Evolutionary conservation across 2,888 invertebrate genomes (phyloP), one percentile per base, ranked within the genome.

Genomic region (Apeira syringaria): DNA sequence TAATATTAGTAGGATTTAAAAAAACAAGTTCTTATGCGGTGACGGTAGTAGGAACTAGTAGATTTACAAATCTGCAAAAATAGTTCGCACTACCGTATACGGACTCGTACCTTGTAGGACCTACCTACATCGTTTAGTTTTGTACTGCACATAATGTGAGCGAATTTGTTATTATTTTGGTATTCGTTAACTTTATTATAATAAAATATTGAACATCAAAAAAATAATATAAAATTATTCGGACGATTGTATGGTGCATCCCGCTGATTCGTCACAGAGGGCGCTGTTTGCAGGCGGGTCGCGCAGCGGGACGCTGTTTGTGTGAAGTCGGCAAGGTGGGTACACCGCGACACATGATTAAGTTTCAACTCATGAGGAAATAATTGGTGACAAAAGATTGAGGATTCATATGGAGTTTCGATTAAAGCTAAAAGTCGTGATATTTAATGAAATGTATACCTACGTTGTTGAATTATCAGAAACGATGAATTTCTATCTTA

Each of bases 271-370:
- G 26, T 15, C 22, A 29, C 54, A 53, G 63, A 63, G 64, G 68
- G 63, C 59, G 63, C 64, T 61, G 44, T 47, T 43, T 39, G 49
- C 35, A 50, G 57, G 60, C 58, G 63, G 50, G 58, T 27, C 37
- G 44, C 41, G 34, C 49, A 56, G 52, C 47, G 52, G 47, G 32
- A 13, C 33, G 10, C 31, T 38, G 44, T 38, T 44, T 44, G 44
- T 44, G 29, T 30, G 45, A 36, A 47, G 54, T 45, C 53, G 47
- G 47, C 34, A 33, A 32, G 46, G 43, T 48, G 45, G 51, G 24
- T 26, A 24, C 41, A 29, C 38, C 32, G n/a, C 30, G 42, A 33
- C 37, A 43, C 24, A n/a, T 26, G 32, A 37, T 33, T 37, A 13
- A 10, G 15, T 15, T n/a, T 2, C 42, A 13, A 26, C 35, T 42